These are phyloP conservation scores for Dolichomitus sp. DNA, from an alignment of 2,888 invertebrate species.

Conservation along the genomic window DNA sequence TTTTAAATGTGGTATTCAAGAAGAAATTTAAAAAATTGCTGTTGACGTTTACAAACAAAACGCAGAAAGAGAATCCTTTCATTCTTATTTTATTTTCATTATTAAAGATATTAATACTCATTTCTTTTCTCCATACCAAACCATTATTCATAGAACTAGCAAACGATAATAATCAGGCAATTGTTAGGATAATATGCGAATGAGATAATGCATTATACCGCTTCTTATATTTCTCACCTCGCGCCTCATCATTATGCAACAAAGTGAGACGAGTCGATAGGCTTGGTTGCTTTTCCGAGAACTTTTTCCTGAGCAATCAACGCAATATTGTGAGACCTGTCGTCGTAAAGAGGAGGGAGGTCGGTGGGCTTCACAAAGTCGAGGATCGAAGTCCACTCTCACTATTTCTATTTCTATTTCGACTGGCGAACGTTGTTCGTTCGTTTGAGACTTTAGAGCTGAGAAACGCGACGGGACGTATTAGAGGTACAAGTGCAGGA, in stretches of 20 bases:
- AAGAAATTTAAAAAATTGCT: too few relatives aligned
- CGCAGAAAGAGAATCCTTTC: too few relatives aligned
- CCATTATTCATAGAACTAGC: not conserved
- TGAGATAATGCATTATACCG: slow-evolving; percentile 13
- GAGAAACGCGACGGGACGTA: slow-evolving; percentile 63
- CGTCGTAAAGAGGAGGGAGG: slow-evolving; percentile 35
- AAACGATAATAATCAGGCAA: not conserved
- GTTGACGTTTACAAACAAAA: too few relatives aligned
- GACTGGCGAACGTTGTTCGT: slow-evolving; percentile 27
- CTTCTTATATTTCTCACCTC: slow-evolving; percentile 1
- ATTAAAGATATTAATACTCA: too few relatives aligned
- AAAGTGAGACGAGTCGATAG: not conserved
- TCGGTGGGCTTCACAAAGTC: slow-evolving; percentile 21
- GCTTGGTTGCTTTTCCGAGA: slow-evolving; percentile 27
- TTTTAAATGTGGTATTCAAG: too few relatives aligned
- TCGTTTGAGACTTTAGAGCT: slow-evolving; percentile 35
- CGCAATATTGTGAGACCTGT: slow-evolving; percentile 59
- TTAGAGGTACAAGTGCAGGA: slow-evolving; percentile 43
- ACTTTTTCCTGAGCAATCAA: slow-evolving; percentile 50
- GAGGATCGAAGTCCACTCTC: slow-evolving; percentile 19
- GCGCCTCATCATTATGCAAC: slow-evolving; percentile 7
- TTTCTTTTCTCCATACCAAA: too few relatives aligned
- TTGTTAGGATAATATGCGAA: not conserved
- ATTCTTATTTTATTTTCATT: too few relatives aligned
- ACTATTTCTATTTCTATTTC: slow-evolving; percentile 51